These are phyloP conservation scores for Struthio camelus DNA, from an alignment of 2,113 vertebrate genomes.

Conservation along the genomic window DNA sequence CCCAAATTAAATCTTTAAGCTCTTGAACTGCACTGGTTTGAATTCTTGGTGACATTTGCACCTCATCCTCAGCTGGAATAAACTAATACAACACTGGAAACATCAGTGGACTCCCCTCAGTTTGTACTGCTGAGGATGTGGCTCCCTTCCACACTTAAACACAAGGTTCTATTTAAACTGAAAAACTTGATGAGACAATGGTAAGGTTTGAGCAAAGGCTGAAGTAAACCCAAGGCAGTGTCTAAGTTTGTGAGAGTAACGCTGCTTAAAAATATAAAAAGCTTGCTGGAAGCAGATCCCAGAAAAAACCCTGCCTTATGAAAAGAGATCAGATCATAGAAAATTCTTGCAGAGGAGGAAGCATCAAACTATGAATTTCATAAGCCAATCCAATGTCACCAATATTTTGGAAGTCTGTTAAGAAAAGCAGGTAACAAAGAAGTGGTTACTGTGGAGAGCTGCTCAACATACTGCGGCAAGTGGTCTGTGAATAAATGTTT, in stretches of 20 bases:
- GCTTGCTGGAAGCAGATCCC: background rate
- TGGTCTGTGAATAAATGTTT: background rate
- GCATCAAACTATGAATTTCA: background rate
- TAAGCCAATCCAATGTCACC: background rate
- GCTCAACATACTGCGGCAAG: background rate
- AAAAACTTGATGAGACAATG: background rate
- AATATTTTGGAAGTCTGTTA: background rate
- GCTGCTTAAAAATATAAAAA: background rate
- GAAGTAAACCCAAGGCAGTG: background rate
- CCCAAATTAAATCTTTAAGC: background rate
- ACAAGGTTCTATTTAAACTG: background rate
- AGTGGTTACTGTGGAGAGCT: background rate
- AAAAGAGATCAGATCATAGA: background rate
- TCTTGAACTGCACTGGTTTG: background rate
- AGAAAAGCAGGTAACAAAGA: background rate
- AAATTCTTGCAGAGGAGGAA: background rate
- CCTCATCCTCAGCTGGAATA: background rate
- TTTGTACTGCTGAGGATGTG: background rate
- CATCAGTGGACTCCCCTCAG: background rate
- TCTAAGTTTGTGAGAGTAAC: background rate
- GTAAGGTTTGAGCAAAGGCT: background rate
- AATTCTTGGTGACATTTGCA: background rate
- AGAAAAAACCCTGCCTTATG: background rate
- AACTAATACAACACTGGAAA: background rate
- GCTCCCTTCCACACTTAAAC: background rate